These are phyloP conservation scores for Karalla daura DNA, from an alignment of 2,797 vertebrate genomes.

Conservation along the genomic window DNA sequence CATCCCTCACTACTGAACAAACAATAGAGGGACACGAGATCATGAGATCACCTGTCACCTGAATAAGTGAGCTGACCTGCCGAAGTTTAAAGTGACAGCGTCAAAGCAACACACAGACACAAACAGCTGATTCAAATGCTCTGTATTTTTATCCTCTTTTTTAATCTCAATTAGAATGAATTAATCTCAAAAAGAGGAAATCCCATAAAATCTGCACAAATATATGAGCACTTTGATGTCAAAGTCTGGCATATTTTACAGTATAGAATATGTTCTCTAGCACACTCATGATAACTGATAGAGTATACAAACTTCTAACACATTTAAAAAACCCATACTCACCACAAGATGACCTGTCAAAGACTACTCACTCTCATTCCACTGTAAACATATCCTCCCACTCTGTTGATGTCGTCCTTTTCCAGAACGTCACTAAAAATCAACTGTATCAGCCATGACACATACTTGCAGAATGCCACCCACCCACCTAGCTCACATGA, in stretches of 20 bases:
- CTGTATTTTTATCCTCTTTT: neutral
- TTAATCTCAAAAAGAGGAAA: neutral
- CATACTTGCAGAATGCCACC: constrained; percentile 1
- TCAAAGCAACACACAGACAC: neutral
- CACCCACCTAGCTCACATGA: constrained; percentile 22
- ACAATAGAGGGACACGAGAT: neutral
- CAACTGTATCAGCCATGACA: constrained; percentile 5
- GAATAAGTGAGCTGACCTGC: neutral
- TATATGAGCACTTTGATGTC: neutral
- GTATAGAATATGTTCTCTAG: neutral
- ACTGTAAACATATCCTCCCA: neutral
- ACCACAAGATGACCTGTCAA: neutral
- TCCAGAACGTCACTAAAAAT: constrained; percentile 5
- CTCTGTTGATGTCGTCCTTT: neutral
- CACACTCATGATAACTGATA: neutral
- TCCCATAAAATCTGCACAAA: neutral
- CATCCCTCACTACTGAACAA: neutral
- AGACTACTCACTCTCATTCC: neutral
- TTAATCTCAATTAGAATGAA: neutral
- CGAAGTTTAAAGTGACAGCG: constrained; percentile 1
- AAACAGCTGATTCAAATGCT: neutral
- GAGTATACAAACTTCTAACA: neutral
- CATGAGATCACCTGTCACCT: neutral
- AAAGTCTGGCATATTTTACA: neutral
- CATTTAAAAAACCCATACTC: neutral